Percentiles rank a stretch among this genome's conserved stretches.
Evolutionary conservation across 2,888 invertebrate genomes (phyloP).

Genomic region (Lasioglossum lativentre): DNA sequence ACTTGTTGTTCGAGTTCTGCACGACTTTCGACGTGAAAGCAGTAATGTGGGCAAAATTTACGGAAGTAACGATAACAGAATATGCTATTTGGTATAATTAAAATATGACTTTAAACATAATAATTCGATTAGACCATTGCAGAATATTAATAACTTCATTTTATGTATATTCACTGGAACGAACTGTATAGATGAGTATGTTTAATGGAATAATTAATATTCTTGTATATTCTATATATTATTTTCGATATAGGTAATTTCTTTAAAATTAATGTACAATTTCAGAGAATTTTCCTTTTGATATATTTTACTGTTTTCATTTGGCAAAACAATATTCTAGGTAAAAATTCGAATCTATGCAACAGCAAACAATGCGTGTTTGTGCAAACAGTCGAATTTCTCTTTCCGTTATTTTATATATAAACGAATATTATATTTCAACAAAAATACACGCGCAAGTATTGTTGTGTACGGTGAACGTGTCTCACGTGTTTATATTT

Average conservation of each 20-base stretch:
- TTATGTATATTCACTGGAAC: neutral
- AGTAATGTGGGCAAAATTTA: neutral
- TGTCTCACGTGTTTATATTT: conserved; percentile 12
- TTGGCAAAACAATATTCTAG: neutral
- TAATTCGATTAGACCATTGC: neutral
- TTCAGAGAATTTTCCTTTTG: neutral
- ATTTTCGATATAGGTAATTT: neutral
- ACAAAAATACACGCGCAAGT: neutral
- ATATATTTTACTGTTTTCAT: neutral
- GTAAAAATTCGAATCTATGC: neutral
- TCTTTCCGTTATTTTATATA: neutral
- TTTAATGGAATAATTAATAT: neutral
- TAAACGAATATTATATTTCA: conserved; percentile 9
- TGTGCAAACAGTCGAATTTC: neutral
- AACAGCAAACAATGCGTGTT: neutral
- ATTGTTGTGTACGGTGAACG: neutral
- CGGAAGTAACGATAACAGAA: neutral
- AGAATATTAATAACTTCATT: neutral
- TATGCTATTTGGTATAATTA: neutral
- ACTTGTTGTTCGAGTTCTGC: neutral
- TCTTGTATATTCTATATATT: no score
- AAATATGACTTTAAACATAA: neutral
- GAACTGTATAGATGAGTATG: neutral
- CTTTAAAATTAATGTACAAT: neutral
- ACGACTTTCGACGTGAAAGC: neutral